These are phyloP conservation scores for Miniopterus natalensis DNA, from an alignment of 2,113 vertebrate genomes.

Conservation along the genomic window DNA sequence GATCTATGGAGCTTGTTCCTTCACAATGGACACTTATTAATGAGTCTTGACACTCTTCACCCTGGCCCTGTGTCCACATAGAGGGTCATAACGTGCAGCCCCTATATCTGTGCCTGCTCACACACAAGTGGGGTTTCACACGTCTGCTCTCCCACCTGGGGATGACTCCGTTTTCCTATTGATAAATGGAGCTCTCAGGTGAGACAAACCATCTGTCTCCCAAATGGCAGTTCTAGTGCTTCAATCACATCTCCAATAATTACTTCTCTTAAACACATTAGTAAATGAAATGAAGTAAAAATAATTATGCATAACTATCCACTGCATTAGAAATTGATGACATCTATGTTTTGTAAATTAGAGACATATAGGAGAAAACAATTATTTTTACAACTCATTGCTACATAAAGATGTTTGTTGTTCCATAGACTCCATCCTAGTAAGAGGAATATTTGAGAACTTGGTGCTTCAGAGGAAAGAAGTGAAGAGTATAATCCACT, in stretches of 20 bases:
- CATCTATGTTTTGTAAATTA: slow-evolving; percentile 72
- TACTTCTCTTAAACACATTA: slow-evolving; percentile 67
- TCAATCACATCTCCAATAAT: slow-evolving; percentile 70
- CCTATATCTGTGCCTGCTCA: rapidly evolving
- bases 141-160: no score
- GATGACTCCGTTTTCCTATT: not conserved
- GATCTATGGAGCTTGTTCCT: not conserved
- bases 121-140: no score
- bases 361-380: slow-evolving; percentile 60
- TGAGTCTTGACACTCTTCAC: not conserved
- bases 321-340: slow-evolving; percentile 69
- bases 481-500: not conserved
- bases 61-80: not conserved
- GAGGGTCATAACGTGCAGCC: not conserved
- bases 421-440: not conserved
- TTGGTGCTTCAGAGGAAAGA: not conserved
- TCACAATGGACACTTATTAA: not conserved
- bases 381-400: slow-evolving; percentile 38
- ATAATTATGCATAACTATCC: slow-evolving; percentile 74
- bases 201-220: slow-evolving; percentile 72
- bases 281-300: slow-evolving; percentile 77
- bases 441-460: not conserved
- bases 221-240: slow-evolving; percentile 55
- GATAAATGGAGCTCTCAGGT: slow-evolving; percentile 18
- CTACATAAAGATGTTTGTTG: not conserved